phyloP scores from a whole-genome alignment of 1,140 invertebrate genomes.

The Drosophila leontia region DNA sequence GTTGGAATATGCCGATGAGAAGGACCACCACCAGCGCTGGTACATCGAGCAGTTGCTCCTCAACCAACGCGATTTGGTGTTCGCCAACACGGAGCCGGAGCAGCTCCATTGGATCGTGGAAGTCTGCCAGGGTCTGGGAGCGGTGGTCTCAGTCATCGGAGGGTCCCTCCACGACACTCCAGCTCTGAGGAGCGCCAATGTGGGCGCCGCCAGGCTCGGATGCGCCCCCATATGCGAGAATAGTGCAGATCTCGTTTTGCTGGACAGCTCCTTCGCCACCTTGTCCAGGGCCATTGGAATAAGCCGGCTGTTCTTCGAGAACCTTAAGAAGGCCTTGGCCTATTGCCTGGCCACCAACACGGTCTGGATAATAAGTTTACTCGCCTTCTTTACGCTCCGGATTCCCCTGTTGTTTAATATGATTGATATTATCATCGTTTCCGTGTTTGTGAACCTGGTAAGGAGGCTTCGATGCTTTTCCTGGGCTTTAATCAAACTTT shows the following conservation, averaged over 20 bases:
- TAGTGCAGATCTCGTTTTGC: slow-evolving; percentile 47
- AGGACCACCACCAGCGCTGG: slow-evolving; percentile 49
- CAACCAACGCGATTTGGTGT: slow-evolving; percentile 48
- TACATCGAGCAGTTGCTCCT: slow-evolving; percentile 45
- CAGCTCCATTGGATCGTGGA: slow-evolving; percentile 54
- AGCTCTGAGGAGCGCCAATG: slow-evolving; percentile 27
- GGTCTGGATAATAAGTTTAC: slow-evolving; percentile 5
- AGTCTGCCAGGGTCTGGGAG: slow-evolving; percentile 49
- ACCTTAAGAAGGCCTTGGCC: slow-evolving; percentile 53
- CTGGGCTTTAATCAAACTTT: background rate
- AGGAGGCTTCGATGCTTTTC: background rate
- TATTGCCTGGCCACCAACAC: slow-evolving; percentile 43
- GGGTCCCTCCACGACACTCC: slow-evolving; percentile 30
- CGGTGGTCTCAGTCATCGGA: slow-evolving; percentile 54
- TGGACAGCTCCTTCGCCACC: slow-evolving; percentile 40
- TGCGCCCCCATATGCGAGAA: slow-evolving; percentile 25
- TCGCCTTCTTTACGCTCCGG: background rate
- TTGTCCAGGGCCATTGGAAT: slow-evolving; percentile 33
- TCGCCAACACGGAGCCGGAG: slow-evolving; percentile 7
- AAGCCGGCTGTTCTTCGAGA: slow-evolving; percentile 59
- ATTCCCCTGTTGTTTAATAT: slow-evolving; percentile 46
- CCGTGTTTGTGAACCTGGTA: slow-evolving; percentile 50
- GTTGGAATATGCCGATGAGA: slow-evolving; percentile 12
- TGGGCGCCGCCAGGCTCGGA: slow-evolving; percentile 42
- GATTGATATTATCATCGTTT: slow-evolving; percentile 10